Base-by-base conservation (phyloP, 2,113 vertebrate genomes). In the Piaya cayana region DNA sequence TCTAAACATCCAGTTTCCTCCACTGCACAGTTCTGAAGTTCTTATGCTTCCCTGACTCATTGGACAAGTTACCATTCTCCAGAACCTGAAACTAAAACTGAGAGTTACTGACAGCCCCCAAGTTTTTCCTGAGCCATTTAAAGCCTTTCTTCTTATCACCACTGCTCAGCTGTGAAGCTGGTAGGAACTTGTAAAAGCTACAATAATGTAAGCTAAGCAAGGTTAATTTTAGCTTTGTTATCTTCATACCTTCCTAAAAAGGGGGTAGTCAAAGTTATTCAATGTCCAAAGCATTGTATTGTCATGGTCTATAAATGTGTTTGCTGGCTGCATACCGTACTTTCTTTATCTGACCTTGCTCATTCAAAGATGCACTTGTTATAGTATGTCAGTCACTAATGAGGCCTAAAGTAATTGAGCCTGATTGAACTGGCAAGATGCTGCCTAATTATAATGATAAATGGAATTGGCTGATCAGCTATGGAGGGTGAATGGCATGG, bases 401-500 rank as follows among this genome's bases (percentile, higher is more conserved):
- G 98, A 98, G 98, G 97, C 97, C 98, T 98, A 98, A 98, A 98
- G 98, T 98, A 98, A 99, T 98, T 98, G 98, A 98, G 98, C 96
- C 98, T 98, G 98, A 99, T 98, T 98, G 98, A 98, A 96, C 97
- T 98, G 98, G 98, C 98, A 98, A 98, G 96, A 97, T 97, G 98
- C 97, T 98, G 97, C 97, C 96, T 98, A 98, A 98, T 98, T 98
- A 98, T 96, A 98, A 98, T 98, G 98, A 99, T 98, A 98, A 98
- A 98, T 98, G 94, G 97, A 98, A 98, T 94, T 97, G 98, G 97
- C 95, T 98, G 98, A 98, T 98, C 98, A 97, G 94, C 97, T 97
- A 94, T 96, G 96, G 97, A 97, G 95, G 97, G 95, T 96, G 96
- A 98, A 97, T 98, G 97, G 97, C 32, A 55, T 97, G 97, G 96